Evolutionary conservation across 1,140 invertebrate species (phyloP).

Genomic region (Lepidurus couesii): DNA sequence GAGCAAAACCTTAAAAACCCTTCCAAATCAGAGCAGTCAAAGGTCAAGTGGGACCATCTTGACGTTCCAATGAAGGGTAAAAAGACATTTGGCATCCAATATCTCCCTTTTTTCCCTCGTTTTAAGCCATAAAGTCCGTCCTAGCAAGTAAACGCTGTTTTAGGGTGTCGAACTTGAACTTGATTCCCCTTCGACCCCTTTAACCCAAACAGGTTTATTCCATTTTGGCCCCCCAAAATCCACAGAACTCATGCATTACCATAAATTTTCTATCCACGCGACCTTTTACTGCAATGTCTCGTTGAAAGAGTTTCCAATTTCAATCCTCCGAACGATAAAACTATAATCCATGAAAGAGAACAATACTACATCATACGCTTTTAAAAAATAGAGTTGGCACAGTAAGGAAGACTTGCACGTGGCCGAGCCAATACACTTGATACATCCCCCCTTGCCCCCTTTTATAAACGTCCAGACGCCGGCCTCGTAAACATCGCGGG

Average conservation of each 20-base stretch:
- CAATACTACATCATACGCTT: background rate
- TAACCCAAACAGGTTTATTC: background rate
- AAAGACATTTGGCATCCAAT: conserved; percentile 19
- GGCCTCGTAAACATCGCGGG: conserved; percentile 16
- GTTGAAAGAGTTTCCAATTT: background rate
- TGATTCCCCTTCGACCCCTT: background rate
- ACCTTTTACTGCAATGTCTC: background rate
- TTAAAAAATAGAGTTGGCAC: background rate
- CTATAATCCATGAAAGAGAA: background rate
- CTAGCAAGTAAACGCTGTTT: background rate
- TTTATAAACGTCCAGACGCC: conserved; percentile 21
- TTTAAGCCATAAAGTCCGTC: background rate
- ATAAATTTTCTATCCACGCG: background rate
- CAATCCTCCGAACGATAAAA: background rate
- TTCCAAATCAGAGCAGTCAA: conserved; percentile 9
- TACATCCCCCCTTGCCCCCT: background rate
- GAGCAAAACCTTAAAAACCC: background rate
- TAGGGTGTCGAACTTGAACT: conserved; percentile 2
- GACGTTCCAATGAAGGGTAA: conserved; percentile 21
- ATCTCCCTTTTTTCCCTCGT: background rate
- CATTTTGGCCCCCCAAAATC: background rate
- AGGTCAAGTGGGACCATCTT: conserved; percentile 21
- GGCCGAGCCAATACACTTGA: conserved; percentile 17
- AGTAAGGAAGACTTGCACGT: background rate
- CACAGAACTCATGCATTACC: background rate